Evolutionary conservation across 2,113 vertebrate species (phyloP).

Genomic region (Clarias gariepinus): DNA sequence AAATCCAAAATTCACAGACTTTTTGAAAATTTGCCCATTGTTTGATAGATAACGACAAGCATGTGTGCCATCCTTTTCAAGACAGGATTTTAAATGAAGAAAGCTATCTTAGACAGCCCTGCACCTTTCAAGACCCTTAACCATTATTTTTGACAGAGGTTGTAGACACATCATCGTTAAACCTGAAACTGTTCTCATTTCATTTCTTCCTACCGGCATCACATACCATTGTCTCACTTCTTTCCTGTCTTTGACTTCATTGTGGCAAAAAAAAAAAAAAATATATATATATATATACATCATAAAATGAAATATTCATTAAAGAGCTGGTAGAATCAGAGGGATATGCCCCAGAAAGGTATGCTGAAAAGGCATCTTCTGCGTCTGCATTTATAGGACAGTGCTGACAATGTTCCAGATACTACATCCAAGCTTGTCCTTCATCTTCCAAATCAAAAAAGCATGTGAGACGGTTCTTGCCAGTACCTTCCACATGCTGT

Average conservation of each 20-base stretch:
- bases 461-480: slow-evolving; percentile 7
- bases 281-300: slow-evolving; percentile 41
- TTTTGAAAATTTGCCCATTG: neutral
- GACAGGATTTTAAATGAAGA: neutral
- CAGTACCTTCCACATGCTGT: neutral
- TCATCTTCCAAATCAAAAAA: slow-evolving; percentile 49
- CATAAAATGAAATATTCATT: slow-evolving; percentile 73
- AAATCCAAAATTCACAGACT: neutral
- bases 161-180: slow-evolving; percentile 63
- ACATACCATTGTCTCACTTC: slow-evolving; percentile 38
- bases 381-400: slow-evolving; percentile 55
- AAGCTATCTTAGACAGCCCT: slow-evolving; percentile 33
- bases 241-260: slow-evolving; percentile 28
- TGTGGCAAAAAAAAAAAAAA: slow-evolving; percentile 61
- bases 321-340: slow-evolving; percentile 68
- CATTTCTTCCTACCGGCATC: slow-evolving; percentile 55
- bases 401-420: slow-evolving; percentile 59
- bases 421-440: slow-evolving; percentile 54
- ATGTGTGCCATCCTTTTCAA: neutral
- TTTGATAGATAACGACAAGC: neutral
- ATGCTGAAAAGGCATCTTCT: slow-evolving; percentile 38
- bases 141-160: slow-evolving; percentile 52
- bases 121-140: slow-evolving; percentile 40
- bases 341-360: slow-evolving; percentile 48
- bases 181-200: slow-evolving; percentile 56